Base-by-base conservation (phyloP, 2,797 vertebrate species). In the Antennarius maculatus region DNA sequence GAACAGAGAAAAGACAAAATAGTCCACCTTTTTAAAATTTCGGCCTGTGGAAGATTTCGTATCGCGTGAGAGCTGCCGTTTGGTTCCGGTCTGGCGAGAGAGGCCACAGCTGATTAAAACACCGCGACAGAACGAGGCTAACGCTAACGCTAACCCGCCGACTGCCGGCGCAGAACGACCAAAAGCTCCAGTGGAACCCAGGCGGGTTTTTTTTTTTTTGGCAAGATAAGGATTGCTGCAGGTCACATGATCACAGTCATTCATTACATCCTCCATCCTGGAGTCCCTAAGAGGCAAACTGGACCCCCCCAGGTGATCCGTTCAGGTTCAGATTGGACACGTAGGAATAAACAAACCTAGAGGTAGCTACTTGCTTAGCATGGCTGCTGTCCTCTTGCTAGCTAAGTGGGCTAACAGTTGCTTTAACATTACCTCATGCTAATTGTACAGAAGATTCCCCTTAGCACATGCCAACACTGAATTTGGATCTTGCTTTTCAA, bases 61-160 rank as follows among this genome's bases (percentile, higher is more conserved):
- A 43, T 34, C 31, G 31, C 8, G 31, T 5, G 74, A 76, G 74
- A 92, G 88, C 91, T 91, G 89, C 90, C 88, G 17, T 80, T 87
- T 55, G n/a, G 18, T 85, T 81, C 79, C 76, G 85, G 84, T 84
- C 54, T 80, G 72, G 46, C 71, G 41, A 84, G 73, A 71, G 14
- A 62, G 28, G 74, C 80, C 74, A 84, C 75, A 80, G 71, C 56
- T 49, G 84, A 9, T 43, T 10, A 6, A 41, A 49, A 76, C 68
- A 76, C 67, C 75, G 74, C 81, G 13, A 86, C 78, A 80, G 54
- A 18, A 72, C 10, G 50, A 79, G 73, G 55, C 71, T 89, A 90
- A 91, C 82, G 88, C 86, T 76, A 69, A 85, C 31, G 82, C 5
- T 76, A 69, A 85, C 31, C 82, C 5, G 53, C 67, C 78, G 77